Base-by-base conservation (phyloP, 2,113 vertebrate species). In the Chascanopsetta lugubris region DNA sequence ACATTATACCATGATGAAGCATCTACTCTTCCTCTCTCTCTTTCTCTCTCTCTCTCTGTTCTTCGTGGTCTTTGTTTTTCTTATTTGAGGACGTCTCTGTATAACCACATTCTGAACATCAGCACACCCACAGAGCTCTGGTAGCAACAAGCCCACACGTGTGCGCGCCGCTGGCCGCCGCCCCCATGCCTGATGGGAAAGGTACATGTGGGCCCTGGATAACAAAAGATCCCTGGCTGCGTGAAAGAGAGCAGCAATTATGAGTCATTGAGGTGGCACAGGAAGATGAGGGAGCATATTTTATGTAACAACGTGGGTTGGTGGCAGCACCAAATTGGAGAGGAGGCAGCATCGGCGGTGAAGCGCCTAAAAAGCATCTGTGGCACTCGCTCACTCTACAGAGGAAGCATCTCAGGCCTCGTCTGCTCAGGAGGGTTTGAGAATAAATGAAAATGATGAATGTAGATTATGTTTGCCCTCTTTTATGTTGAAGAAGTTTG, bases 261-360 rank as follows among this genome's bases (percentile, higher is more conserved):
- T 90, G 89, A 90, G 82, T 91, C 90, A 90, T 45, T 77, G 83
- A 85, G 75, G 75, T 89, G 83, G 79, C 87, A 71, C 36, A 77
- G 69, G 61, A 79, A 84, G 81, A 87, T 61, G 69, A 87, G 84
- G 87, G 61, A 64, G 78, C 72, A 43, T 48, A 75, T 89, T 86
- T 88, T 87, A 88, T 85, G 77, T 85, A 90, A 88, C 40, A 63
- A 66, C 47, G 63, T 50, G 77, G 74, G 86, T 70, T 61, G 79
- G 85, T 36, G 49, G 72, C 58, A 70, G 75, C 45, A 48, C 63
- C 77, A 76, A 86, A 74, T 59, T 30, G 83, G 48, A 58, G 75
- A 63, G 74, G 69, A 75, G 77, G 76, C 61, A 76, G 76, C 61
- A 40, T 67, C 67, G 4, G 36, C n/a, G 20, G 42, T 57, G 48